Evolutionary conservation across 2,113 vertebrate species (phyloP).

Genomic region (Neoarius graeffei): DNA sequence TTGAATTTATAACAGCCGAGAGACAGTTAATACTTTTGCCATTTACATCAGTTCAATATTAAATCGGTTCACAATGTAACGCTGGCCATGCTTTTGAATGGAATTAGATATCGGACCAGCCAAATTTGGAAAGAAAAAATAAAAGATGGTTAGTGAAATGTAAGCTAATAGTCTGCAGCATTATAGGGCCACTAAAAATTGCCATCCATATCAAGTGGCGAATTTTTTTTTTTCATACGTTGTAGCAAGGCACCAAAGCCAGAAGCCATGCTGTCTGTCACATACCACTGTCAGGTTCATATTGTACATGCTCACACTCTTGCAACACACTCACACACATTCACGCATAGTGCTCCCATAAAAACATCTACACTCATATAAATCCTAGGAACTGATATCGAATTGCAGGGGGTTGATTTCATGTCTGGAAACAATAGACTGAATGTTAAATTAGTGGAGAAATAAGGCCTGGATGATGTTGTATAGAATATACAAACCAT

Average conservation of each 20-base stretch:
- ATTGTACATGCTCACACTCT: conserved; percentile 39
- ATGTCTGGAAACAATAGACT: conserved; percentile 61
- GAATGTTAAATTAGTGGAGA: conserved; percentile 68
- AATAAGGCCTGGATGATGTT: conserved; percentile 72
- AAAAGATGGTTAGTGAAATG: conserved; percentile 82
- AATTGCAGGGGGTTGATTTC: conserved; percentile 72
- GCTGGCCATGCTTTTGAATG: conserved; percentile 75
- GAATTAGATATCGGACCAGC: conserved; percentile 76
- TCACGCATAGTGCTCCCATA: conserved; percentile 38
- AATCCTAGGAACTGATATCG: conserved; percentile 76
- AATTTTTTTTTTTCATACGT: conserved; percentile 77
- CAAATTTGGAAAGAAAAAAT: conserved; percentile 68
- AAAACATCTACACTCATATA: conserved; percentile 51
- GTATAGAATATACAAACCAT: conserved; percentile 46
- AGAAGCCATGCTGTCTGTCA: conserved; percentile 83
- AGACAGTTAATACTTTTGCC: conserved; percentile 57
- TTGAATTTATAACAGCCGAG: conserved; percentile 50
- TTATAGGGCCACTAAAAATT: conserved; percentile 98
- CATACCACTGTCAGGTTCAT: conserved; percentile 48
- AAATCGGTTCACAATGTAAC: conserved; percentile 61
- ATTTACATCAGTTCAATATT: conserved; percentile 57
- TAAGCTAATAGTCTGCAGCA: conserved; percentile 99
- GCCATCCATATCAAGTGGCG: conserved; percentile 96
- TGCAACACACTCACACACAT: conserved; percentile 45
- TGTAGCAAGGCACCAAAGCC: conserved; percentile 96